phyloP scores from a whole-genome alignment of 2,113 vertebrate genomes.

The Myotis yumanensis region DNA sequence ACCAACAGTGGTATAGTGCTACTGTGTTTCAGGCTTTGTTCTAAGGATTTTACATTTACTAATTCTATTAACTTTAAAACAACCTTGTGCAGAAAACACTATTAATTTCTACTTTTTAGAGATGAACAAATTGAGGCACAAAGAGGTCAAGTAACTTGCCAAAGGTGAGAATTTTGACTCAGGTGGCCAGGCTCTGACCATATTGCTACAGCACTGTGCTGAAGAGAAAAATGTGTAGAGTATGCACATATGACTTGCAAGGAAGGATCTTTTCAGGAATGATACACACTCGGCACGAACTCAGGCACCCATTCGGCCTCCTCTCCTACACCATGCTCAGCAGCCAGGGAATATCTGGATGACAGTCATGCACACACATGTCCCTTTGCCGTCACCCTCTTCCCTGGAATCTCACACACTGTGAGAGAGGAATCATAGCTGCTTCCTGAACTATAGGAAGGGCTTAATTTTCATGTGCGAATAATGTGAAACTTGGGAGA shows the following conservation, averaged over 20 bases:
- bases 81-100: background rate
- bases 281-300: background rate
- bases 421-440: conserved; percentile 1
- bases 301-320: background rate
- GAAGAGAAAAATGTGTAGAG: background rate
- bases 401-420: background rate
- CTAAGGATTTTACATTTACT: background rate
- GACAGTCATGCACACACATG: background rate
- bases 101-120: background rate
- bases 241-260: background rate
- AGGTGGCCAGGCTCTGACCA: background rate
- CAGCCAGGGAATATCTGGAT: background rate
- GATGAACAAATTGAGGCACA: background rate
- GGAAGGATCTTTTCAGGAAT: background rate
- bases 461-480: conserved; percentile 55
- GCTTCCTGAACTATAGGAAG: background rate
- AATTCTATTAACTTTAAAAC: background rate
- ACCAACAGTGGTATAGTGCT: background rate
- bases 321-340: rapidly evolving
- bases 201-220: rapidly evolving
- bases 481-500: conserved; percentile 45
- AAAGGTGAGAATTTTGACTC: background rate
- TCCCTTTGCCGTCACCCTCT: background rate
- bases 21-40: background rate
- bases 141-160: background rate